Base-by-base conservation (phyloP, 64 coral and sea anemone species). In the Hydrozoanthus tunicans region DNA sequence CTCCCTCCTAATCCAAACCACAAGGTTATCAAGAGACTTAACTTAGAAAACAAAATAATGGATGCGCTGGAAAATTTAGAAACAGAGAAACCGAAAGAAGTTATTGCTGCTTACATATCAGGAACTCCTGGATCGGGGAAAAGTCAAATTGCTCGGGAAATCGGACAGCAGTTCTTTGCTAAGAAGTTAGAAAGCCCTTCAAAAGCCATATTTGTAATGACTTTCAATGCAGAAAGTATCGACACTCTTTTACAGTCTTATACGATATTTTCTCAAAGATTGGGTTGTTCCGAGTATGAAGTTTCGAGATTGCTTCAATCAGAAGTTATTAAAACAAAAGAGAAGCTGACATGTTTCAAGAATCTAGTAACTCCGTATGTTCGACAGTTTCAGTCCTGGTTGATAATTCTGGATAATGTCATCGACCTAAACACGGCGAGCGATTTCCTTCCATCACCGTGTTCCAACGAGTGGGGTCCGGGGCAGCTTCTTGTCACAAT, bases 361-460 rank as follows among this genome's bases (percentile, higher is more conserved):
- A 91, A 80, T 17, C 90, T 91, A 5, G 79, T 91, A 52, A 82
- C 62, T 62, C 57, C 65, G 60, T 57, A 73, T 23, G 78, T 73
- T 17, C n/a, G 59, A 6, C 26, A 80, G 4, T 93, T 89, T 59
- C 86, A 74, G 2, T 89, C 91, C 1, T 93, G 92, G 92, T 53
- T 94, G 17, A 57, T 94, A 20, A 90, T 94, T 72, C 20, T 83
- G 6, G 92, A 94, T 13, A 93, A 93, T 64, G 92, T 90, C 6
- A 83, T 3, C 9, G 86, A 90, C 25, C 4, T 94, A 3, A 75
- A 74, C 5, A 58, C 78, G 7, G 77, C 84, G 64, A 76, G 58
- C 57, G 77, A 73, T 59, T 83, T 81, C 56, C 58, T 82, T 24
- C 92, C 92, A 74, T 15, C 64, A 10, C 25, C 67, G 17, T 10